These are phyloP conservation scores for Bombus difficillimus DNA, from an alignment of 1,140 invertebrate species.

Conservation along the genomic window DNA sequence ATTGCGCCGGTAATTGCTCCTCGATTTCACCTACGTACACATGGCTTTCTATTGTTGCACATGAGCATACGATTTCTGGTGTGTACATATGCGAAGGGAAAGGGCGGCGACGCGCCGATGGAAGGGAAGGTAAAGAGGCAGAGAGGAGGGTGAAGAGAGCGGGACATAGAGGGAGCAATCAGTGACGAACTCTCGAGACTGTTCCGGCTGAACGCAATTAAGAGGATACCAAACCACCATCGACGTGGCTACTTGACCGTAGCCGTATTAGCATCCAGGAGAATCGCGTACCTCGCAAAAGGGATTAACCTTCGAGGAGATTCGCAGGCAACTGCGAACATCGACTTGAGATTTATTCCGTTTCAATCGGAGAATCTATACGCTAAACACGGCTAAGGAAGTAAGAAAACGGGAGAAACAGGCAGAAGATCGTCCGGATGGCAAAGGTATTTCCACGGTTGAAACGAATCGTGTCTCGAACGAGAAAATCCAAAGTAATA, in stretches of 20 bases:
- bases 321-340: neutral
- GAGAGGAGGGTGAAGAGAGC: neutral
- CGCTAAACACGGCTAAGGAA: neutral
- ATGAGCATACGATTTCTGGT: neutral
- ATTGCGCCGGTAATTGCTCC: constrained; percentile 72
- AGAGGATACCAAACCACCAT: constrained; percentile 55
- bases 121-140: neutral
- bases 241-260: constrained; percentile 51
- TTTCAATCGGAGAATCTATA: neutral
- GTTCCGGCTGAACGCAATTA: constrained; percentile 67
- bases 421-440: no score
- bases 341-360: neutral
- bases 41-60: constrained; percentile 31
- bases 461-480: neutral
- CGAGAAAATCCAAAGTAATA: neutral
- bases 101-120: neutral
- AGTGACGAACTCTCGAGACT: constrained; percentile 61
- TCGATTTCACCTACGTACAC: constrained; percentile 64
- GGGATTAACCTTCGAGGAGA: constrained; percentile 6
- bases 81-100: constrained; percentile 5
- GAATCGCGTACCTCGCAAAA: constrained; percentile 11
- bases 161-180: constrained; percentile 59
- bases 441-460: neutral
- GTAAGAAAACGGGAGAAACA: neutral
- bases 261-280: constrained; percentile 53